Base-by-base conservation (phyloP, 37 sponge, comb jelly and placozoan genomes). In the Tethya wilhelma region DNA sequence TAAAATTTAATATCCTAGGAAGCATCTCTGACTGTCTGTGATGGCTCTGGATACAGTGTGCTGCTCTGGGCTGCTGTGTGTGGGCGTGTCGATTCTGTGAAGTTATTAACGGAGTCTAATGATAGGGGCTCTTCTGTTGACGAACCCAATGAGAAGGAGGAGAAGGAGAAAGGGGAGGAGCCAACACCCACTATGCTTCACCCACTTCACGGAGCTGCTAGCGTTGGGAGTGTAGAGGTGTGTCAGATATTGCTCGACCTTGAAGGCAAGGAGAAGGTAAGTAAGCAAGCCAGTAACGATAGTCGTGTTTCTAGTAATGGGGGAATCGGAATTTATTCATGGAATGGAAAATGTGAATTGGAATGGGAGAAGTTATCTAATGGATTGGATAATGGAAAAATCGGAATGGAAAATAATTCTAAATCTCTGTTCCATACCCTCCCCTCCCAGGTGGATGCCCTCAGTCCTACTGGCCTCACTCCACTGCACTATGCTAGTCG, bases 31-130 rank as follows among this genome's bases (percentile, higher is more conserved):
- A 29, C 30, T 29, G n/a, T 62, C 31, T 33, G 40, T 17, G 85
- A 84, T 44, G 28, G 4, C 39, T n/a, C 6, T 44, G 76, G 88
- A 3, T 65, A 64, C 36, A 66, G 82, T 9, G 87, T 90, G 19
- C 80, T 93, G 28, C 71, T 87, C 62, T 93, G 94, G 94, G 94
- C 94, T 20, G 74, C 90, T 73, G 80, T 74, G 23, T 62, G 84
- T 43, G 82, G 84, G 9, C 69, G 69, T 23, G 74, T 86, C 17
- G 87, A 77, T 30, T 67, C 44, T 40, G 87, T 79, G 36, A 36
- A 68, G 25, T 20, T 17, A 19, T 38, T 86, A 34, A 37, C 79
- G 4, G 60, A 41, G 17, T 56, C 58, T 56, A 46, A 67, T 17
- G 29, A 53, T 42, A 20, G 37, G 53, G 57, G 33, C 69, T 23